A percentile compares a stretch with the other conserved stretches of the same genome.
Evolutionary conservation across 2,888 invertebrate species (phyloP).

Genomic region (Venusia cambrica): DNA sequence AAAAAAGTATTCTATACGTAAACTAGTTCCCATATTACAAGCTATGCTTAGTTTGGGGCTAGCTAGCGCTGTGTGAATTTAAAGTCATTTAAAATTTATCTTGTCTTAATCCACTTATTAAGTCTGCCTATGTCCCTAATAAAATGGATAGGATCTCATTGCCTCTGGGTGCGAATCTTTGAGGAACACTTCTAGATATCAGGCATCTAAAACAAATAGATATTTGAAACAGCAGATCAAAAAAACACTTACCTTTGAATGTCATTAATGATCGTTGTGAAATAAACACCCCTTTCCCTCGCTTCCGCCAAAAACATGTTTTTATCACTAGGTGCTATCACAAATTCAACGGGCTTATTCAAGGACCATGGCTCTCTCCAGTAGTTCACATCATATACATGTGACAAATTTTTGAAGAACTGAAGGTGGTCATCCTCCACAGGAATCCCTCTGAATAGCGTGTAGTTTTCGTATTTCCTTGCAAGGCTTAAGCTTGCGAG

Average conservation of each 20-base stretch:
- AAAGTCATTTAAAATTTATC: too few relatives aligned
- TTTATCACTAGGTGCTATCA: conserved; percentile 44
- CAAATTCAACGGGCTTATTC: conserved; percentile 51
- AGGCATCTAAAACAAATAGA: too few relatives aligned
- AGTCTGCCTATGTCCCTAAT: too few relatives aligned
- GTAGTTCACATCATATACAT: conserved; percentile 41
- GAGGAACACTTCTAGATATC: too few relatives aligned
- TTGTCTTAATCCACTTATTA: too few relatives aligned
- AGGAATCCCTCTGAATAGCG: conserved; percentile 53
- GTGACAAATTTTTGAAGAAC: conserved; percentile 44
- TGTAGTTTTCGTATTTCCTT: conserved; percentile 41
- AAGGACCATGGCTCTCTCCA: conserved; percentile 52
- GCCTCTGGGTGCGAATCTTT: too few relatives aligned
- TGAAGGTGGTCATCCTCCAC: conserved; percentile 39
- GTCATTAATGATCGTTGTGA: conserved; percentile 49
- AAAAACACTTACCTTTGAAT: conserved; percentile 50
- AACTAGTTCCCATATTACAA: too few relatives aligned
- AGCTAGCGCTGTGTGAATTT: too few relatives aligned
- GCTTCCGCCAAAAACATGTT: conserved; percentile 38
- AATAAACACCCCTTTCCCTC: conserved; percentile 34
- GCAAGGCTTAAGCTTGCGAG: conserved; percentile 3
- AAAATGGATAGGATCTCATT: too few relatives aligned
- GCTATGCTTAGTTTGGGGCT: too few relatives aligned
- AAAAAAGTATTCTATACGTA: too few relatives aligned
- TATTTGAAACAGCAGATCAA: neutral